Evolutionary conservation across 2,797 vertebrate genomes (phyloP).

Genomic region (Centroberyx gerrardi): DNA sequence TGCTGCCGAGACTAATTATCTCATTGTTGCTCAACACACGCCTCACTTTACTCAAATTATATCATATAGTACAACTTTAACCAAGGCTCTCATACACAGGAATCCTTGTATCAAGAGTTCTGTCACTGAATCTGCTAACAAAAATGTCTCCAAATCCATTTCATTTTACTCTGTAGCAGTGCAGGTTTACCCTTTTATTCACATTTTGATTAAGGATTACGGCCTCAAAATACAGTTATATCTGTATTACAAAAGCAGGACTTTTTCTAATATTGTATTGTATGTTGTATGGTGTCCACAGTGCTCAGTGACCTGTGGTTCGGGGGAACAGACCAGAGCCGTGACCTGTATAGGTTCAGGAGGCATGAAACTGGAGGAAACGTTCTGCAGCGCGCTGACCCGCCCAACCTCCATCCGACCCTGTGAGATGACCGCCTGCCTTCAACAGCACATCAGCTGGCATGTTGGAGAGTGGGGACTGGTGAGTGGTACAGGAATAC

Average conservation of each 20-base stretch:
- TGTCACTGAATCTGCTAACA: no score
- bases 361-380: constrained; percentile 84
- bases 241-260: not conserved
- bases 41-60: no score
- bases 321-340: constrained; percentile 89
- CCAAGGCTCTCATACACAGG: no score
- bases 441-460: constrained; percentile 86
- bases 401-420: constrained; percentile 81
- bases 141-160: no score
- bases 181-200: no score
- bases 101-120: no score
- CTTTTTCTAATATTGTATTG: not conserved
- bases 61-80: no score
- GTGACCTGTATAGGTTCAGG: constrained; percentile 86
- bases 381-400: constrained; percentile 82
- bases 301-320: constrained; percentile 94
- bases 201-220: no score
- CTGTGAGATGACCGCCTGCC: constrained; percentile 86
- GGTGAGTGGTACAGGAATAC: constrained; percentile 83
- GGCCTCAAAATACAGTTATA: no score
- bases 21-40: no score
- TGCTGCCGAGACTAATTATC: no score
- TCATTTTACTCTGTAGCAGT: no score
- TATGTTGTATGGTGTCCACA: constrained; percentile 58
- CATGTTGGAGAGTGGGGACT: constrained; percentile 92